Percentiles rank a stretch among this genome's conserved stretches.
These are phyloP conservation scores for Eurystomus glaucurus DNA, from an alignment of 2,797 vertebrate genomes.

Conservation along the genomic window DNA sequence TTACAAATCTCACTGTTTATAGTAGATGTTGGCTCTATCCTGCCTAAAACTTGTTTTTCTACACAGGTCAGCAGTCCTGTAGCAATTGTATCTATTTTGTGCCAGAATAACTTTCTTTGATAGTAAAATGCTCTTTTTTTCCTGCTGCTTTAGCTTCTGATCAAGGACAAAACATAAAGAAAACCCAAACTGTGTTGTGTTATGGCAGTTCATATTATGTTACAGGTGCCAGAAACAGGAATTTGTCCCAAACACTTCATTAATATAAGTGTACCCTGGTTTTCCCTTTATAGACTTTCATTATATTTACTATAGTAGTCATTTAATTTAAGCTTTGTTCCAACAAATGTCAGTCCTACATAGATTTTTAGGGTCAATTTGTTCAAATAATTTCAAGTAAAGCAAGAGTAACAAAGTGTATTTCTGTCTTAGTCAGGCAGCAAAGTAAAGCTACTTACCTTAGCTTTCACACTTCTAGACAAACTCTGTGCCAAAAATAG, in stretches of 20 bases:
- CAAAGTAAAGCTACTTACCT: neutral
- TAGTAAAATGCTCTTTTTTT: neutral
- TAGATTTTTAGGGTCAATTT: neutral
- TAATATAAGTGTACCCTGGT: neutral
- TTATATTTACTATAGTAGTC: neutral
- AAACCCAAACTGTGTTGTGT: accelerated
- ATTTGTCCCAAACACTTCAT: neutral
- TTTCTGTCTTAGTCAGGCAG: neutral
- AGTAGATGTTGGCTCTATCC: neutral
- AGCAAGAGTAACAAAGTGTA: neutral
- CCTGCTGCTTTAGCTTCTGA: neutral
- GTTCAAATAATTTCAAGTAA: neutral
- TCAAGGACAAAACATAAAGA: neutral
- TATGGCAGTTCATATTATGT: neutral
- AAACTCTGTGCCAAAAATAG: neutral
- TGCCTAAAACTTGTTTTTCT: neutral
- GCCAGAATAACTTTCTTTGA: neutral
- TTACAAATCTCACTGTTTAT: neutral
- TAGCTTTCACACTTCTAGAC: neutral
- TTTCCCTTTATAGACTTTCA: neutral
- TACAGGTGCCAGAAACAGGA: neutral
- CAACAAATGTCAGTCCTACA: neutral
- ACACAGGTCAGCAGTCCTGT: neutral
- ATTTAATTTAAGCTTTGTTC: conserved; percentile 13
- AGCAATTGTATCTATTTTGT: neutral